A percentile compares a stretch with the other conserved stretches of the same genome.
Evolutionary conservation across 1,140 invertebrate species (phyloP).

Genomic region (Rhopalosiphum maidis): DNA sequence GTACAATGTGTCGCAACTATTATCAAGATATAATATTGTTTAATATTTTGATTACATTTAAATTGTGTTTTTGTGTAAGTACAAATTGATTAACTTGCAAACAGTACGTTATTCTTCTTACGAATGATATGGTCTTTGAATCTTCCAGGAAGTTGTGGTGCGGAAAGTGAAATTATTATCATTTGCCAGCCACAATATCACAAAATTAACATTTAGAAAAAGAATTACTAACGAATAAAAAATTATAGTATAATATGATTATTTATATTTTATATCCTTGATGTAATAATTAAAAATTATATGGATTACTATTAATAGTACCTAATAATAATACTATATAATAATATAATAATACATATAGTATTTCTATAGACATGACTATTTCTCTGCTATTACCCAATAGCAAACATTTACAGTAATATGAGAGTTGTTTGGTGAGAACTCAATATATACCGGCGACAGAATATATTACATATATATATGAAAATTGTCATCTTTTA

Average conservation of each 20-base stretch:
- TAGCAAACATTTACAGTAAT: neutral
- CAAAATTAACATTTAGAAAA: neutral
- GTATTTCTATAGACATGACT: too few species aligned
- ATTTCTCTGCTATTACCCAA: neutral
- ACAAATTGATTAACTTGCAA: neutral
- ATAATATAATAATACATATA: neutral
- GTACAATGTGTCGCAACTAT: neutral
- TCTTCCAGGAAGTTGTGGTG: neutral
- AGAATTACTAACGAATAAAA: neutral
- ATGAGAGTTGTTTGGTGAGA: neutral
- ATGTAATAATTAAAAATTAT: neutral
- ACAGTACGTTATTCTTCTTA: neutral
- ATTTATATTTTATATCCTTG: neutral
- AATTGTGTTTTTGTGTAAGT: neutral
- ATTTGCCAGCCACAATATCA: neutral
- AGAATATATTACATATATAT: neutral
- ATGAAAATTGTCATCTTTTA: neutral
- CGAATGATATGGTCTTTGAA: neutral
- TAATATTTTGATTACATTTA: neutral
- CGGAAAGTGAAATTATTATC: constrained; percentile 13
- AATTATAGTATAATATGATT: neutral
- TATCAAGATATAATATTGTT: neutral
- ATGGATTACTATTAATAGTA: neutral
- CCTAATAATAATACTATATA: neutral
- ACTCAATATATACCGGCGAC: neutral